phyloP scores from a whole-genome alignment of 2,113 vertebrate genomes.

The Platichthys stellatus region DNA sequence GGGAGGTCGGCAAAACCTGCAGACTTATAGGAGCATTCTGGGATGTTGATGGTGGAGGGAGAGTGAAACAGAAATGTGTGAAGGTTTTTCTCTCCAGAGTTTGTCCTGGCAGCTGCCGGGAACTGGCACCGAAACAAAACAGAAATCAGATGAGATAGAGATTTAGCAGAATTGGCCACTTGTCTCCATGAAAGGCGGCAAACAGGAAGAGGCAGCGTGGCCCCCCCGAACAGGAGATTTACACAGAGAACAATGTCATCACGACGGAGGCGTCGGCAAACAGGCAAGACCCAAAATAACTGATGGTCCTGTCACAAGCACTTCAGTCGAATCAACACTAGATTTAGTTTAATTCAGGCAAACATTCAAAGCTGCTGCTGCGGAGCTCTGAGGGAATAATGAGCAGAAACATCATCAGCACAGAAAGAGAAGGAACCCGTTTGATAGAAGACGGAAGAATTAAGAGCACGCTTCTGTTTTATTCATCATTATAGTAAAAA shows the following conservation, averaged over 20 bases:
- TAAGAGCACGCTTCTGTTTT: too few relatives aligned
- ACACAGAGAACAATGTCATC: slow-evolving; percentile 65
- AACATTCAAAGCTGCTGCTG: slow-evolving; percentile 44
- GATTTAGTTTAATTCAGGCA: slow-evolving; percentile 43
- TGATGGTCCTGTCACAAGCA: slow-evolving; percentile 26
- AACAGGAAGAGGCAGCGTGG: slow-evolving; percentile 48
- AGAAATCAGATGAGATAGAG: slow-evolving; percentile 13
- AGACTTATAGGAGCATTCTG: slow-evolving; percentile 3
- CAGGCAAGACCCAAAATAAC: slow-evolving; percentile 49
- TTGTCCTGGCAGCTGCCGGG: background rate
- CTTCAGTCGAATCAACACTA: slow-evolving; percentile 51
- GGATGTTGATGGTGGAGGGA: slow-evolving; percentile 19
- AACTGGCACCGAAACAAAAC: slow-evolving; percentile 28
- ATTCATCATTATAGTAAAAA: too few relatives aligned
- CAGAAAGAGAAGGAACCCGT: background rate
- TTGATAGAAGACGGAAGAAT: too few relatives aligned
- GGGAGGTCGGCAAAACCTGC: background rate
- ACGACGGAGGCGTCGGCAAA: slow-evolving; percentile 44
- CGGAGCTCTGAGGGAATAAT: slow-evolving; percentile 15
- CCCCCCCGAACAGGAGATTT: slow-evolving; percentile 16
- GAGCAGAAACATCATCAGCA: slow-evolving; percentile 11
- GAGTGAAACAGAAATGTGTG: background rate
- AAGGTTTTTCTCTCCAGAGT: slow-evolving; percentile 12
- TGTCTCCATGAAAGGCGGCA: slow-evolving; percentile 4
- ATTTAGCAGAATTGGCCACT: slow-evolving; percentile 37